phyloP scores from a whole-genome alignment of 1,140 invertebrate genomes.

The Macrocentrus cingulum region DNA sequence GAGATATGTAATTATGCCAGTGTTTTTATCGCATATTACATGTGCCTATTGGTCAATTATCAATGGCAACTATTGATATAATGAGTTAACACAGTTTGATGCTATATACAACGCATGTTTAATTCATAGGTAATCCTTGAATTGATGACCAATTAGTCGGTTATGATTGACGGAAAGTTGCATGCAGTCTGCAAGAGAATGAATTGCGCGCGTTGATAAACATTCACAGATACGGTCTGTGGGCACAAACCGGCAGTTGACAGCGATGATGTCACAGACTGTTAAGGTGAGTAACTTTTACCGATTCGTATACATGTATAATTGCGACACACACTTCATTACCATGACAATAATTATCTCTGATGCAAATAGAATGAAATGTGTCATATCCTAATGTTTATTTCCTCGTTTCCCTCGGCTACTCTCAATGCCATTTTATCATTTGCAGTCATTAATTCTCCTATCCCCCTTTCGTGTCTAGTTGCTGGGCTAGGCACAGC shows the following conservation, averaged over 20 bases:
- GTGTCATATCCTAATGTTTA: slow-evolving; percentile 9
- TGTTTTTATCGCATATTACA: too few relatives aligned
- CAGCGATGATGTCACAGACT: slow-evolving; percentile 21
- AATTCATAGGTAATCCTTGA: too few relatives aligned
- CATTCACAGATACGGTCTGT: slow-evolving; percentile 9
- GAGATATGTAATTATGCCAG: too few relatives aligned
- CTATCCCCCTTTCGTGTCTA: background rate
- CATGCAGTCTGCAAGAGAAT: too few relatives aligned
- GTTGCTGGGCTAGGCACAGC: slow-evolving; percentile 7
- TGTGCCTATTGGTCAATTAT: too few relatives aligned
- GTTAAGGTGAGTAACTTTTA: slow-evolving; percentile 18
- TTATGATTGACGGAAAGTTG: too few relatives aligned
- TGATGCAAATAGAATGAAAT: background rate
- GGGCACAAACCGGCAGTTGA: background rate
- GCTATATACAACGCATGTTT: too few relatives aligned
- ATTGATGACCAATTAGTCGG: too few relatives aligned
- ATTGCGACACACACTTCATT: slow-evolving; percentile 26
- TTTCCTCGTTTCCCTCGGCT: slow-evolving; percentile 20
- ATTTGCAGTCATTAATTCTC: slow-evolving; percentile 18
- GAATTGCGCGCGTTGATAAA: too few relatives aligned
- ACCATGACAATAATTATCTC: slow-evolving; percentile 23
- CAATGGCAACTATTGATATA: too few relatives aligned
- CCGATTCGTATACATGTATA: slow-evolving; percentile 22
- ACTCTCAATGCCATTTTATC: slow-evolving; percentile 6
- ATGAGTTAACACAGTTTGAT: too few relatives aligned